Evolutionary conservation across 2,113 vertebrate genomes (phyloP).

Genomic region (Chloebia gouldiae): DNA sequence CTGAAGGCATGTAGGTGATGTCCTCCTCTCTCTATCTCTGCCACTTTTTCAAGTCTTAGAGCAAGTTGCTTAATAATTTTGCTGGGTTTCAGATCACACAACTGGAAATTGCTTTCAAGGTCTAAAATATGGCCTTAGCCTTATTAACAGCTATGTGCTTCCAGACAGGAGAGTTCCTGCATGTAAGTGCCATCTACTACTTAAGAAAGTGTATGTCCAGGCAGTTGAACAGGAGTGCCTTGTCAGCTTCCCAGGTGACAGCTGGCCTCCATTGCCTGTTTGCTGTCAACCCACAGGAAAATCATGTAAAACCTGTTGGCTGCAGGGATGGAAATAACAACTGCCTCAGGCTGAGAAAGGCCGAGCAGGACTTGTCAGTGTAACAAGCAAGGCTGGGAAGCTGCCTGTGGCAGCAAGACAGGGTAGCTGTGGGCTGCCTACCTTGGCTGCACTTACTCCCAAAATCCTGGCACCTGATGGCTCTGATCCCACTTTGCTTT

Average conservation of each 20-base stretch:
- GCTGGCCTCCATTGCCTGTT: background rate
- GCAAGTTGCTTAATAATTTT: background rate
- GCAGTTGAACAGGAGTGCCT: background rate
- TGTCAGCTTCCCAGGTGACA: background rate
- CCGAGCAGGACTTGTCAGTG: background rate
- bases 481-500: background rate
- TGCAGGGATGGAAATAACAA: background rate
- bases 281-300: background rate
- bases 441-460: background rate
- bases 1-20: background rate
- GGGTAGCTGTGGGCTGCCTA: background rate
- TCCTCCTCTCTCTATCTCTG: background rate
- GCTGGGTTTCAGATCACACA: background rate
- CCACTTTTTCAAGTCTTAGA: background rate
- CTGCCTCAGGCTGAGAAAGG: background rate
- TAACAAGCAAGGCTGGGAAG: accelerated
- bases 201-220: background rate
- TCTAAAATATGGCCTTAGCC: background rate
- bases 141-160: background rate
- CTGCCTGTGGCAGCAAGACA: background rate
- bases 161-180: background rate
- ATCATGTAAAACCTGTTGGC: background rate
- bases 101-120: background rate
- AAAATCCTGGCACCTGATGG: background rate
- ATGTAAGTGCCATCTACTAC: background rate